Base-by-base conservation (phyloP, 2,113 vertebrate species). In the Sinocyclocheilus anshuiensis region DNA sequence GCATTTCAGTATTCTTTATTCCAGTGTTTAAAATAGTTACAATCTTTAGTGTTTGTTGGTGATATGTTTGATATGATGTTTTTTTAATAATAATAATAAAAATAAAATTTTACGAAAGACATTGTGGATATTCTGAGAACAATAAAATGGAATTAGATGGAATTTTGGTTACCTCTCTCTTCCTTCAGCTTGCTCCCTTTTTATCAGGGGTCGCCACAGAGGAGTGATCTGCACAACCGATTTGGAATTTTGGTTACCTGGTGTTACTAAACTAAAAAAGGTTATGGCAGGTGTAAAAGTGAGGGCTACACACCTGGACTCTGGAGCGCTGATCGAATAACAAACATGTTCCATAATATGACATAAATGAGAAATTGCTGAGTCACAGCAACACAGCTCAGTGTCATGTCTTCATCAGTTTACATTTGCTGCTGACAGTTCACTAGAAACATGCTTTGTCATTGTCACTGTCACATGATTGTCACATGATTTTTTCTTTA, bases 381-480 rank as follows among this genome's bases (percentile, higher is more conserved):
- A 92, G 88, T 92, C 90, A 92, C 42, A 53, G 67, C 84, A 74
- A 88, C 59, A 61, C 72, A 15, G 88, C 85, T 72, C 63, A 65
- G 26, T 85, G 53, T 77, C 61, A 57, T 33, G 59, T 65, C 33
- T 33, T 22, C 16, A 50, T 18, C 45, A 2, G 8, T 71, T 39
- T 26, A 10, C 3, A 18, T 81, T 15, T 12, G 53, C 26, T 12
- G 53, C 26, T 22, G 2, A 55, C 77, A n/a, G 24, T 57, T 18
- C 18, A 33, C 29, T 33, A 33, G 2, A 33, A 29, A 72, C 2
- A 39, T 83, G 48, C 36, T 69, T 22, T 26, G 20, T 57, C 80
- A 45, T 20, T 15, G 24, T 42, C 36, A 26, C 24, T 33, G 29
- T 3, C 29, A 33, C 29, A 33, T 33, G 29, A 33, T 33, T 33